A percentile compares a stretch with the other conserved stretches of the same genome.
Evolutionary conservation across 1,140 invertebrate genomes (phyloP).

Genomic region (Dufourea novaeangliae): DNA sequence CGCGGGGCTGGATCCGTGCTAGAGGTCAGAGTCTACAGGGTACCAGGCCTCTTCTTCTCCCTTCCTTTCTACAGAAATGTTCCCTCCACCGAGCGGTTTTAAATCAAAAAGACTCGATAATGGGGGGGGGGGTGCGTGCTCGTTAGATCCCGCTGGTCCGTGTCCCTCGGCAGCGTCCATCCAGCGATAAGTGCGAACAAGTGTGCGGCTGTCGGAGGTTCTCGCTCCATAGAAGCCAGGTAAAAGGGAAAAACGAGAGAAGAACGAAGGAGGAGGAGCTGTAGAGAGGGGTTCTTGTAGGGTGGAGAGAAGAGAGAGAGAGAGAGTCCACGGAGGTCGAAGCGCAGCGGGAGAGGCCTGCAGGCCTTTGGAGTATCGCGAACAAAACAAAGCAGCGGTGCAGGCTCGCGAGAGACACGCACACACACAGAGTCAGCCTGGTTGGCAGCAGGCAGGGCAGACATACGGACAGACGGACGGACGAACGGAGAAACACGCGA

Average conservation of each 20-base stretch:
- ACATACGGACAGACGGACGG: conserved; percentile 38
- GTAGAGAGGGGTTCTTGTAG: too few relatives aligned
- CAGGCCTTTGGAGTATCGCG: conserved; percentile 43
- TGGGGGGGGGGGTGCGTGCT: conserved; percentile 53
- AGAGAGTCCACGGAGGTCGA: not conserved
- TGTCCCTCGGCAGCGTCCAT: conserved; percentile 52
- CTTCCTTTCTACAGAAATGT: too few relatives aligned
- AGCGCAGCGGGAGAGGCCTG: conserved; percentile 34
- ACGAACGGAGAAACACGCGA: conserved; percentile 22
- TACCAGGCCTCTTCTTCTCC: too few relatives aligned
- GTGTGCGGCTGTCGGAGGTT: conserved; percentile 56
- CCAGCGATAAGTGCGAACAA: conserved; percentile 57
- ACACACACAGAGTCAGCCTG: conserved; percentile 20
- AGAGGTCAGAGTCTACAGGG: not conserved
- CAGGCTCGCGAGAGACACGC: conserved; percentile 45
- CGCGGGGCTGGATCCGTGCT: too few relatives aligned
- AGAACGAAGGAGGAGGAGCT: not conserved
- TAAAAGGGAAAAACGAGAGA: conserved; percentile 29
- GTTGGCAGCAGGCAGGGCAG: not conserved
- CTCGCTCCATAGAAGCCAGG: conserved; percentile 31
- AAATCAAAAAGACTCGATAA: conserved; percentile 44
- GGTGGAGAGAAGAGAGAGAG: conserved; percentile 2
- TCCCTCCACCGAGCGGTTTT: not conserved
- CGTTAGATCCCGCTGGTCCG: conserved; percentile 53
- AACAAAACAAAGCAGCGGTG: conserved; percentile 61